Conservation (phyloP, 1,140 invertebrate species). For the Gyrodactylus bullatarudis region DNA sequence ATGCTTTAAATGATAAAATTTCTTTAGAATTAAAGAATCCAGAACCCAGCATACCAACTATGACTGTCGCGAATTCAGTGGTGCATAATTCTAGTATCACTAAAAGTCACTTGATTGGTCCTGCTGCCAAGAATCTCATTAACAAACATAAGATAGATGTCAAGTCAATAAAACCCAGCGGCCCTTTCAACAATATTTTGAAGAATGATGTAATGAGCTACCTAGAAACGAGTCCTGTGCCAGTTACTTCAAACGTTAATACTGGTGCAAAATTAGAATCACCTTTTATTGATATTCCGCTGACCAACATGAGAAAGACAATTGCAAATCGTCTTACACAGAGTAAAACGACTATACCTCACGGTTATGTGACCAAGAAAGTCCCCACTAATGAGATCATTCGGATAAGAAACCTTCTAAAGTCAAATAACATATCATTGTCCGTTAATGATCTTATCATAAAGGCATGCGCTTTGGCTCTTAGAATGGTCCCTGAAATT, state of each 20-base stretch:
- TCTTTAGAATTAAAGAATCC: no score
- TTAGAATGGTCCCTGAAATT: background rate
- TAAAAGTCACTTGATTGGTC: background rate
- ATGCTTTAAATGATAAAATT: background rate
- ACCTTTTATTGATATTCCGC: slow-evolving; percentile 33
- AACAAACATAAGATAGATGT: background rate
- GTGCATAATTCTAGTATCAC: no score
- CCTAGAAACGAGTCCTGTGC: background rate
- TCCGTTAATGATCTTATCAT: slow-evolving; percentile 90
- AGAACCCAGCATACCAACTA: no score
- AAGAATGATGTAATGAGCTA: background rate
- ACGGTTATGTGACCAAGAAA: slow-evolving; percentile 67
- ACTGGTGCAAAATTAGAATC: no score
- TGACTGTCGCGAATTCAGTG: no score
- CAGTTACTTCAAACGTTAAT: background rate
- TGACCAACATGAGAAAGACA: slow-evolving; percentile 43
- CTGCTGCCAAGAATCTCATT: background rate
- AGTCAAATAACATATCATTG: slow-evolving; percentile 27
- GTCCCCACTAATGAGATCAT: slow-evolving; percentile 42
- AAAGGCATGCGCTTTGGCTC: slow-evolving; percentile 63
- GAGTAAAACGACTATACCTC: slow-evolving; percentile 67
- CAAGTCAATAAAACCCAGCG: background rate
- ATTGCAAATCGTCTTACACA: slow-evolving; percentile 54
- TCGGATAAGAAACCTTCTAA: slow-evolving; percentile 15
- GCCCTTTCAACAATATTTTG: background rate